Percentiles rank a stretch among this genome's conserved stretches.
phyloP scores from a whole-genome alignment of 2,888 invertebrate genomes.

The Dusona sp. region DNA sequence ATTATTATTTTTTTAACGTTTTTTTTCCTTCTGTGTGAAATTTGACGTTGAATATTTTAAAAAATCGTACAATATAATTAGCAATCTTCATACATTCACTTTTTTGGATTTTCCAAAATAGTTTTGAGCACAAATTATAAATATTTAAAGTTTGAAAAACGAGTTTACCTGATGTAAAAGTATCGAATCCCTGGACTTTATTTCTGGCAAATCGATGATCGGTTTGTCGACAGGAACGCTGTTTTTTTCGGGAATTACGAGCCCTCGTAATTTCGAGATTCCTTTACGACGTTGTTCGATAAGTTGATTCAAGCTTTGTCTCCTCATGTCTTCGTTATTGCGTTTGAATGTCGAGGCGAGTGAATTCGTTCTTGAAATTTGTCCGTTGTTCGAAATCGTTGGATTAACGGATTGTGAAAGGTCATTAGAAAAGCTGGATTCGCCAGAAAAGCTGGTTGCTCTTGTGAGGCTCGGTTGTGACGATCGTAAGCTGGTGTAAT shows the following conservation, averaged over 20 bases:
- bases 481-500: conserved; percentile 26
- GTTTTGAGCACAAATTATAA: neutral
- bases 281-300: conserved; percentile 93
- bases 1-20: neutral
- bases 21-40: neutral
- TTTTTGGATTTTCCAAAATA: too few species aligned
- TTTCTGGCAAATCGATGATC: conserved; percentile 92
- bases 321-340: conserved; percentile 85
- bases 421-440: conserved; percentile 81
- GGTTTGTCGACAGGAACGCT: conserved; percentile 86
- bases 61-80: too few species aligned
- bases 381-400: conserved; percentile 81
- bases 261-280: conserved; percentile 93
- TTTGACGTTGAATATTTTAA: neutral
- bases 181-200: conserved; percentile 90
- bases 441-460: conserved; percentile 84
- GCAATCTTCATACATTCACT: too few species aligned
- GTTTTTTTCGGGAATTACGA: conserved; percentile 93
- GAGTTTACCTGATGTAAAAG: conserved; percentile 77
- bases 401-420: conserved; percentile 85
- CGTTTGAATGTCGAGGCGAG: conserved; percentile 79
- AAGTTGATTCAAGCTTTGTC: conserved; percentile 90
- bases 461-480: conserved; percentile 74
- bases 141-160: neutral
- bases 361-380: conserved; percentile 79